phyloP scores from a whole-genome alignment of 1,140 invertebrate genomes.

The Bacillus rossius region DNA sequence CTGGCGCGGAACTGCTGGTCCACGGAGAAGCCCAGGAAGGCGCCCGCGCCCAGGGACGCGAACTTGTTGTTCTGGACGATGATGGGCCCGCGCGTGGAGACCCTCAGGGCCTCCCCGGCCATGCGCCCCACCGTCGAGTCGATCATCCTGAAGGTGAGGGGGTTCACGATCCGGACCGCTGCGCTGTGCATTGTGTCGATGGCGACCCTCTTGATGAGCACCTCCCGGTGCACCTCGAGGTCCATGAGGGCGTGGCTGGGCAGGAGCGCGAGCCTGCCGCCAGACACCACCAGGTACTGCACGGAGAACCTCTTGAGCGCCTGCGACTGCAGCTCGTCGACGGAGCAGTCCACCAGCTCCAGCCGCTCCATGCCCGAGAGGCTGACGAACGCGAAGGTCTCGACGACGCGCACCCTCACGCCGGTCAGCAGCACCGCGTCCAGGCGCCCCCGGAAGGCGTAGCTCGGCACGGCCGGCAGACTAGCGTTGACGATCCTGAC shows the following conservation, averaged over 20 bases:
- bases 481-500: constrained; percentile 39
- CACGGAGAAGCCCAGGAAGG: constrained; percentile 53
- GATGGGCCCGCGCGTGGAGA: constrained; percentile 53
- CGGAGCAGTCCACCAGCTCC: constrained; percentile 43
- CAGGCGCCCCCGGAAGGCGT: constrained; percentile 57
- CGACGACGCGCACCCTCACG: constrained; percentile 38
- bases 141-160: constrained; percentile 36
- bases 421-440: neutral
- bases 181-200: constrained; percentile 42
- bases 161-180: constrained; percentile 52
- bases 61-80: constrained; percentile 61
- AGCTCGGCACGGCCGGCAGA: constrained; percentile 55
- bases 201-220: constrained; percentile 44
- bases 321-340: constrained; percentile 57
- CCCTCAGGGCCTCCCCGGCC: constrained; percentile 57
- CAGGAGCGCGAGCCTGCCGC: constrained; percentile 47
- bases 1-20: constrained; percentile 31
- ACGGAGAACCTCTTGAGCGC: constrained; percentile 73
- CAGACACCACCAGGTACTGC: constrained; percentile 51
- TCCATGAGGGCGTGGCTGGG: constrained; percentile 69
- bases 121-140: constrained; percentile 30
- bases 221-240: constrained; percentile 57
- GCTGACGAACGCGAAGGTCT: constrained; percentile 67
- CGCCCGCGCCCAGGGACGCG: constrained; percentile 47
- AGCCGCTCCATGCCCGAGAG: constrained; percentile 49